Percentiles rank a stretch among this genome's conserved stretches.
phyloP scores from a whole-genome alignment of 2,797 vertebrate species.

The Megalops cyprinoides region DNA sequence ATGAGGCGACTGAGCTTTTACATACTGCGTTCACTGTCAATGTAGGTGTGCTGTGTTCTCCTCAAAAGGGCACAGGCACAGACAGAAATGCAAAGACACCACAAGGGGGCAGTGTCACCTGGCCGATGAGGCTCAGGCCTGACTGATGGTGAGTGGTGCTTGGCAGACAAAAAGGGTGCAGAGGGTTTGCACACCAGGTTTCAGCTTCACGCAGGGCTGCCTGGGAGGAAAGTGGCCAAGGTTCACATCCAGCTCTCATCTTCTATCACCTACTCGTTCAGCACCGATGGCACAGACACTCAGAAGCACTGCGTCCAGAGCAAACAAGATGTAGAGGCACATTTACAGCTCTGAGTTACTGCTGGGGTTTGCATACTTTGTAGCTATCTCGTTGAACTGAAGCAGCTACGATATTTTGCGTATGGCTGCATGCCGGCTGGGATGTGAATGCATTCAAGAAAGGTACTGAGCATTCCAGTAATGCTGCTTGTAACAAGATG shows the following conservation, averaged over 20 bases:
- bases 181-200: conserved; percentile 12
- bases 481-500: no score
- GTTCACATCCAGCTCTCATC: conserved; percentile 23
- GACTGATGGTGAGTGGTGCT: neutral
- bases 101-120: conserved; percentile 68
- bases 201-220: conserved; percentile 20
- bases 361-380: no score
- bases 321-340: no score
- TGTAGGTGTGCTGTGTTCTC: neutral
- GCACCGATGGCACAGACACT: conserved; percentile 8
- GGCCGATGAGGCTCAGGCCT: conserved; percentile 38
- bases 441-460: no score
- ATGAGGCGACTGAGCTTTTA: no score
- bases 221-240: conserved; percentile 13
- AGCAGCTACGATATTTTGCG: no score
- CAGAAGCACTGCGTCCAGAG: neutral
- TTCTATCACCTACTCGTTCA: conserved; percentile 5
- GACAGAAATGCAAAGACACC: conserved; percentile 37
- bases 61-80: neutral
- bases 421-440: no score
- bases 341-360: no score
- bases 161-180: conserved; percentile 17
- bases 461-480: no score
- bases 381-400: no score
- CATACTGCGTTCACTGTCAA: no score